Conservation (phyloP, 2,113 vertebrate genomes). For the Colinus virginianus region DNA sequence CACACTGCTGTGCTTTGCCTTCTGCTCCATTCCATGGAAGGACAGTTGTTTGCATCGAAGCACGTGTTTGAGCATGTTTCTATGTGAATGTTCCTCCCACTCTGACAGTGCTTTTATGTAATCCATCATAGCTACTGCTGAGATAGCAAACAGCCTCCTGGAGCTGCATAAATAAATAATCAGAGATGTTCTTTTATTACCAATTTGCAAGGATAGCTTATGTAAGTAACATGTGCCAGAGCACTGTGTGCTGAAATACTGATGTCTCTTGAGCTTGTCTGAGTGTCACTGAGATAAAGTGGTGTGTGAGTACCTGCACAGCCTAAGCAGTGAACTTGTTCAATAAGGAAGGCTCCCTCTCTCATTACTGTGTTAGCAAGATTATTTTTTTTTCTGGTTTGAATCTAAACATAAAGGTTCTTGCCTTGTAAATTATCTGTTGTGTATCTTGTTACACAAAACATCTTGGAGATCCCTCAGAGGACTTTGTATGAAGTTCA, state of each 20-base stretch:
- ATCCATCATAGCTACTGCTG: background rate
- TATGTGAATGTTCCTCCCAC: background rate
- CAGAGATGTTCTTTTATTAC: background rate
- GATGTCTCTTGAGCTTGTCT: background rate
- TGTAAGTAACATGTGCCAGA: background rate
- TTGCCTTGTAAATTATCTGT: background rate
- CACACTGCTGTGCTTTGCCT: background rate
- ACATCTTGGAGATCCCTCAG: background rate
- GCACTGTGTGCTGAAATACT: background rate
- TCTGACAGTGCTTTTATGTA: background rate
- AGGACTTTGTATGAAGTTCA: background rate
- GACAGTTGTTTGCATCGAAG: background rate
- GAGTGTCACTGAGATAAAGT: background rate
- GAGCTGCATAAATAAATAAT: constrained; percentile 10
- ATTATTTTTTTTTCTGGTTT: background rate
- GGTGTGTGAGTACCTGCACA: too few relatives aligned
- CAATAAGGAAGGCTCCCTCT: background rate
- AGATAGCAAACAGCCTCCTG: background rate
- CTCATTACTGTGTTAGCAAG: background rate
- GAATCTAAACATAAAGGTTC: background rate
- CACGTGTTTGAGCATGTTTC: background rate
- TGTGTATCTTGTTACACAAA: background rate
- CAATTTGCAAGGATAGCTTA: background rate
- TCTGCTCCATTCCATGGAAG: background rate
- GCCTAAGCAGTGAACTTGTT: background rate